Percentiles rank a stretch among this genome's conserved stretches.
These are phyloP conservation scores for Aegithalos caudatus DNA, from an alignment of 2,113 vertebrate species.

Conservation along the genomic window DNA sequence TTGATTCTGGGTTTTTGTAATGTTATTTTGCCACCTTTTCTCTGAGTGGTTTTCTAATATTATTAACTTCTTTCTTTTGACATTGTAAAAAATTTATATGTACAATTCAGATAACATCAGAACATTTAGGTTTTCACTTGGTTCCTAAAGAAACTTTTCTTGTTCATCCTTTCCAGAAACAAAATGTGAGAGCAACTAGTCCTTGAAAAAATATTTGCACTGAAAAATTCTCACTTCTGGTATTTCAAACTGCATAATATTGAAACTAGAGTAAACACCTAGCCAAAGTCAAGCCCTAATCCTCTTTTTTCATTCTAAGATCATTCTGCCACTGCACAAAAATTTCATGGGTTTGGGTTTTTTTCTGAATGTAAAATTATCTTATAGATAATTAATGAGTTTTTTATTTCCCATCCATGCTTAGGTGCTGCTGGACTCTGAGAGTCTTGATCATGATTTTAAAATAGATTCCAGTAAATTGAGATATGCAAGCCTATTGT, in stretches of 20 bases:
- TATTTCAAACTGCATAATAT: neutral
- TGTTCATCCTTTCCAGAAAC: neutral
- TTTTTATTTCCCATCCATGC: neutral
- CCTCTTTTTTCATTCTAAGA: neutral
- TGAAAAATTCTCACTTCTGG: neutral
- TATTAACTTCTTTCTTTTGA: neutral
- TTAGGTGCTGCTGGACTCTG: neutral
- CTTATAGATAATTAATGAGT: neutral
- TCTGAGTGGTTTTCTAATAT: neutral
- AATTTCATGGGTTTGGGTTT: neutral
- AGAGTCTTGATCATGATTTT: neutral
- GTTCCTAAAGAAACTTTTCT: neutral
- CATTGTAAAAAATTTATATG: neutral
- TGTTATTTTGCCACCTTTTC: neutral
- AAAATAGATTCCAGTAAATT: neutral
- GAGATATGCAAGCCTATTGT: neutral
- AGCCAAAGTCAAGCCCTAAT: neutral
- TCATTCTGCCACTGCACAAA: neutral
- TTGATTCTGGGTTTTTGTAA: neutral
- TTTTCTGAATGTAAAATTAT: neutral
- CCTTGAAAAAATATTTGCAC: neutral
- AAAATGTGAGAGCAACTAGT: neutral
- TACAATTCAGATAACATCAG: neutral
- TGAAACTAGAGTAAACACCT: neutral
- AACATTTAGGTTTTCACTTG: neutral